phyloP scores from a whole-genome alignment of 2,888 invertebrate genomes.

The Ophion costatus region DNA sequence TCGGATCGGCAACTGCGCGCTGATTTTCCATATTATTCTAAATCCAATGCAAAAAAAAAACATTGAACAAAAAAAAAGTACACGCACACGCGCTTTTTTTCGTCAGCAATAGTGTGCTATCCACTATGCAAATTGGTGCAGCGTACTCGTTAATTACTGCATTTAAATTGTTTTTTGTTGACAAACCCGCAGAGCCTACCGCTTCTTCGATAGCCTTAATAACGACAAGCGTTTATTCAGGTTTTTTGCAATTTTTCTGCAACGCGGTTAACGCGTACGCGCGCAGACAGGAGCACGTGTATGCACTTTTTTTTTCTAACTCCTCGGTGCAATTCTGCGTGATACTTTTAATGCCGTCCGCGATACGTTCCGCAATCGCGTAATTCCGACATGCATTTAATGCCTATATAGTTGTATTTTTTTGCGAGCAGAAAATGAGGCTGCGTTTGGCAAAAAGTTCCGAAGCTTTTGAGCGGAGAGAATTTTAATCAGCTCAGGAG shows the following conservation, averaged over 20 bases:
- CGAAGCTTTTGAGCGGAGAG: too few relatives aligned
- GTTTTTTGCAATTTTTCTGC: conserved; percentile 26
- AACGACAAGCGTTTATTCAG: not conserved
- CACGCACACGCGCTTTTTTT: not conserved
- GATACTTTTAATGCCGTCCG: conserved; percentile 46
- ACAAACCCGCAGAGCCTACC: conserved; percentile 34
- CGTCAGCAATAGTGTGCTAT: conserved; percentile 33
- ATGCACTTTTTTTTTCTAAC: not conserved
- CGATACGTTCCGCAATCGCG: conserved; percentile 59
- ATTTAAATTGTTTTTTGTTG: conserved; percentile 70
- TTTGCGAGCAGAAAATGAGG: not conserved
- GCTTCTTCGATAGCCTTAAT: conserved; percentile 49
- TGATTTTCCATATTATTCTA: conserved; percentile 34
- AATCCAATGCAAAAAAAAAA: not conserved
- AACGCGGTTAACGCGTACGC: not conserved
- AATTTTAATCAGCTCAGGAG: too few relatives aligned
- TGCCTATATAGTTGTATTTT: conserved; percentile 1
- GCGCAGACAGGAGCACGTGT: not conserved
- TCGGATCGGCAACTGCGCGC: conserved; percentile 41
- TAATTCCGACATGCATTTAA: conserved; percentile 47
- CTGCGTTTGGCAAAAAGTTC: too few relatives aligned
- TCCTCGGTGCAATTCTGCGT: conserved; percentile 18
- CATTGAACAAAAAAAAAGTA: not conserved
- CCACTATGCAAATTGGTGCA: conserved; percentile 70
- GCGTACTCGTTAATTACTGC: conserved; percentile 66